Conservation (phyloP, 2,797 vertebrate genomes). For the Schizothorax lantsangensis region DNA sequence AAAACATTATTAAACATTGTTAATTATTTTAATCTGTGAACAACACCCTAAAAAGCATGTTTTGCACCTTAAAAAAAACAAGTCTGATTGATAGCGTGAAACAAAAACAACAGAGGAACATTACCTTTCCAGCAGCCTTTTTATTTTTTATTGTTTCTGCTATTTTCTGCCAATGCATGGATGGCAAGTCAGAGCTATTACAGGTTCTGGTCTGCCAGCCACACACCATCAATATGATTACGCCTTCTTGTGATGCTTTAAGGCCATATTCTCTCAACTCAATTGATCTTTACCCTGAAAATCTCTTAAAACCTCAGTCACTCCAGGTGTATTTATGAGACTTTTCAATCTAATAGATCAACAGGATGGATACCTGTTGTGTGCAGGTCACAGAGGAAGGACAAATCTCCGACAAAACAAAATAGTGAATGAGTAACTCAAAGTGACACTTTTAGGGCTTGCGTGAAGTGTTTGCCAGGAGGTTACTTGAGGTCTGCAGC, state of each 20-base stretch:
- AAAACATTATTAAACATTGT: not conserved
- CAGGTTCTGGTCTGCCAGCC: conserved; percentile 5
- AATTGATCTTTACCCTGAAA: not conserved
- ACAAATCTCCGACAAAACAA: not conserved
- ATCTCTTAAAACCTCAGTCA: conserved; percentile 1
- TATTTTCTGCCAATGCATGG: conserved; percentile 3
- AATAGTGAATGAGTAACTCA: conserved; percentile 31
- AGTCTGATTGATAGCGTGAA: not conserved
- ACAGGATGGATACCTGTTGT: not conserved
- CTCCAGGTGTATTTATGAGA: conserved; percentile 22
- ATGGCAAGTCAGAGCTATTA: not conserved
- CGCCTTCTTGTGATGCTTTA: not conserved
- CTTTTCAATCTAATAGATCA: not conserved
- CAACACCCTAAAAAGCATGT: not conserved
- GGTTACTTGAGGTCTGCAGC: conserved; percentile 22
- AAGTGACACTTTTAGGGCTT: not conserved
- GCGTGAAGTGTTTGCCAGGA: not conserved
- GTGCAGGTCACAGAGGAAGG: not conserved
- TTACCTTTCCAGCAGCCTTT: not conserved
- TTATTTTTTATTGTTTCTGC: not conserved
- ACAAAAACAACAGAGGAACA: not conserved
- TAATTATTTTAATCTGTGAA: not conserved
- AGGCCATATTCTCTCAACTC: not conserved
- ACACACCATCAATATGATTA: conserved; percentile 5
- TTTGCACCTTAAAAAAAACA: not conserved